Percentiles rank a stretch among this genome's conserved stretches.
Evolutionary conservation across 2,797 vertebrate species (phyloP).

Genomic region (Helostoma temminkii): DNA sequence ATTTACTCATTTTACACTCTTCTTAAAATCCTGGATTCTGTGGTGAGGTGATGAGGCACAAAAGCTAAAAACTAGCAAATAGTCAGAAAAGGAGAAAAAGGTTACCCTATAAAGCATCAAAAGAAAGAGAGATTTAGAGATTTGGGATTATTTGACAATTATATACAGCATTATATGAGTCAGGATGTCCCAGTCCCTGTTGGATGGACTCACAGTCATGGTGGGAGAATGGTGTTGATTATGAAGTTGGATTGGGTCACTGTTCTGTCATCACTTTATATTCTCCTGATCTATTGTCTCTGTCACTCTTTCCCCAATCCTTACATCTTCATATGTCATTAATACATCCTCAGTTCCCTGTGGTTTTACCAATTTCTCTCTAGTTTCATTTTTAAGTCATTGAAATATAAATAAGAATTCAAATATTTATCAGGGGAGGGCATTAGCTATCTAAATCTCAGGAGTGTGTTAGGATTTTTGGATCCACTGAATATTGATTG

Average conservation of each 20-base stretch:
- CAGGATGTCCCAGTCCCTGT: neutral
- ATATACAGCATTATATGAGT: neutral
- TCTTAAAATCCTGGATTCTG: slow-evolving; percentile 10
- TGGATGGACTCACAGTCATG: neutral
- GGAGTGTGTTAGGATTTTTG: slow-evolving; percentile 1
- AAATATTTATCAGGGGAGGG: slow-evolving; percentile 31
- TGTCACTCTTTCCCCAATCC: neutral
- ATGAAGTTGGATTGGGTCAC: neutral
- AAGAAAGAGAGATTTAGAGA: too few relatives aligned
- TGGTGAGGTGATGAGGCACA: slow-evolving; percentile 3
- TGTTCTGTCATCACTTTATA: neutral
- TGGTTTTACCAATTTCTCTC: neutral
- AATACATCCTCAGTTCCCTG: too few relatives aligned
- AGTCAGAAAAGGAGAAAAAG: neutral
- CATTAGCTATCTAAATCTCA: slow-evolving; percentile 1
- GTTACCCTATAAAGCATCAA: too few relatives aligned
- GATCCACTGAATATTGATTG: slow-evolving; percentile 6
- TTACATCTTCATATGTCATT: too few relatives aligned
- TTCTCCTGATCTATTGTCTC: neutral
- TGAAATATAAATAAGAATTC: slow-evolving; percentile 44
- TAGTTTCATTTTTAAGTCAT: slow-evolving; percentile 13
- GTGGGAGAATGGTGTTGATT: neutral
- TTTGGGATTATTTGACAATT: neutral
- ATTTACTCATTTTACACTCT: slow-evolving; percentile 38
- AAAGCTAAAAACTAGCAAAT: neutral